Evolutionary conservation across 2,113 vertebrate species (phyloP).

Genomic region (Terrapene triunguis): DNA sequence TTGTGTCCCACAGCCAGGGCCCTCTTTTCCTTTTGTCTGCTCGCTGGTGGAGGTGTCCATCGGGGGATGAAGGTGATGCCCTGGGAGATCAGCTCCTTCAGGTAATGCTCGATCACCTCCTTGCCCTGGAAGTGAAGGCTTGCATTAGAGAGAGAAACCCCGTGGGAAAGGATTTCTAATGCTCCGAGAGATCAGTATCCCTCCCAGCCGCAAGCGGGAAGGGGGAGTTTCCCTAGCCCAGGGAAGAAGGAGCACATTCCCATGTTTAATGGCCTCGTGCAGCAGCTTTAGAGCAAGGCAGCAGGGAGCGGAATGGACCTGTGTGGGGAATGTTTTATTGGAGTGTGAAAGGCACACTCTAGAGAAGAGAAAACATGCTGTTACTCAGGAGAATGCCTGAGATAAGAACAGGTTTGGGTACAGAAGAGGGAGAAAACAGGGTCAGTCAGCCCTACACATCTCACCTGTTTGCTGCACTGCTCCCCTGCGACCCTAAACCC

Average conservation of each 20-base stretch:
- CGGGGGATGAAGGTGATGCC: conserved; percentile 84
- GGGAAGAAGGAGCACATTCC: not conserved
- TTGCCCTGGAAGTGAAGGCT: conserved; percentile 81
- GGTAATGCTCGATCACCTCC: conserved; percentile 88
- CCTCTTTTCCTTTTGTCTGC: not conserved
- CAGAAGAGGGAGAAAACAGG: not conserved
- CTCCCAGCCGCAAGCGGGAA: not conserved
- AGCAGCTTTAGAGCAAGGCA: not conserved
- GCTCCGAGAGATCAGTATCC: not conserved
- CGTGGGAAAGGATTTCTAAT: not conserved
- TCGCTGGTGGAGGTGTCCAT: conserved; percentile 68
- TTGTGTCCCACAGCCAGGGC: rapidly evolving
- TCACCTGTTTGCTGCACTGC: rapidly evolving
- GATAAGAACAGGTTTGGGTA: not conserved
- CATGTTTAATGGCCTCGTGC: not conserved
- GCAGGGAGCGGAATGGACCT: not conserved
- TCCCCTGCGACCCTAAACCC: not conserved
- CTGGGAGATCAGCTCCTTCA: conserved; percentile 85
- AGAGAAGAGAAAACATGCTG: not conserved
- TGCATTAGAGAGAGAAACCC: not conserved
- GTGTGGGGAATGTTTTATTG: not conserved
- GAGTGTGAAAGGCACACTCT: not conserved
- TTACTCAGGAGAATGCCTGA: not conserved
- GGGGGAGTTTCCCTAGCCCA: not conserved
- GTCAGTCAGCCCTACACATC: not conserved